Base-by-base conservation (phyloP, 2,113 vertebrate species). In the Galemys pyrenaicus region DNA sequence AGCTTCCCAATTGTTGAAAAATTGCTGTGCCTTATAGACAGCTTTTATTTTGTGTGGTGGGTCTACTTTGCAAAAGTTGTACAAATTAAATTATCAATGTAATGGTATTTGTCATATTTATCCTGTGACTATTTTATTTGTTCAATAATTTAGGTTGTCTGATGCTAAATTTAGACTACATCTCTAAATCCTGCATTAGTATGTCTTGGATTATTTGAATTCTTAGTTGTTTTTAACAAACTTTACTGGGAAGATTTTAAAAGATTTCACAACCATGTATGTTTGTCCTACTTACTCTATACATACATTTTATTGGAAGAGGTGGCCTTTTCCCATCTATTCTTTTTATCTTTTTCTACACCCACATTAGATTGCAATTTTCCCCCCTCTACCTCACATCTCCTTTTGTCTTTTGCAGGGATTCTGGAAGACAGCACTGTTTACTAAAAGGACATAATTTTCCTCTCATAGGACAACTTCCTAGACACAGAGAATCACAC, bases 181-280 rank as follows among this genome's bases (percentile, higher is more conserved):
- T 32, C 13, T 37, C n/a, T 80, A 81, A 90, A 46, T 26, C 11
- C 17, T 44, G 28, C 2, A 7, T 37, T 8, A 1, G 20, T 56
- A 5, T 71, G 58, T 9, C 68, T 26, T 12, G 35, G 20, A 67
- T 20, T 35, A 26, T 28, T 60, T 26, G 32, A 26, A 9, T 54
- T 67, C 41, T 51, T 44, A 10, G n/a, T 67, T 94, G 68, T 95
- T 94, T 74, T 95, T 68, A 70, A 16, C 4, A 28, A 58, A 44
- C 17, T 28, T 79, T 91, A 83, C 32, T 22, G 30, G 6, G 58
- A 80, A 17, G 26, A 58, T 65, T 56, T 71, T 9, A 35, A 37
- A 94, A 60, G 24, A 20, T 46, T 60, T 37, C 41, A 39, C 0
- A 32, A 9, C 39, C 26, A 41, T 17, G 0, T 11, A 1, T 39